Evolutionary conservation across 2,888 invertebrate species (phyloP).

Genomic region (Allygus modestus): DNA sequence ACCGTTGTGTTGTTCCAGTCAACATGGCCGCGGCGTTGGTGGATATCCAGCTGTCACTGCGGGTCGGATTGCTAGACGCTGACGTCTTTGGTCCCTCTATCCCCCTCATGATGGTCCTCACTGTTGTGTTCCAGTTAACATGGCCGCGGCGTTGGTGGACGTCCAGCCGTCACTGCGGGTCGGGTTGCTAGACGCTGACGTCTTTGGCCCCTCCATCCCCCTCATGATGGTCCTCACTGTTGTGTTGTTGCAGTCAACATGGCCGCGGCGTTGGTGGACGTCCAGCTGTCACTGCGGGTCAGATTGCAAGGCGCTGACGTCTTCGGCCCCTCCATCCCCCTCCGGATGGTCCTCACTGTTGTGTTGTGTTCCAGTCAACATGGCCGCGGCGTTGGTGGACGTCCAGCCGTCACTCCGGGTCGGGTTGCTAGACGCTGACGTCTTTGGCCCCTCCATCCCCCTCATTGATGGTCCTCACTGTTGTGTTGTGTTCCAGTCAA

Average conservation of each 20-base stretch:
- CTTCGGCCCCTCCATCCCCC: constrained; percentile 96
- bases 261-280: constrained; percentile 85
- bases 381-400: constrained; percentile 87
- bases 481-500: too few species aligned
- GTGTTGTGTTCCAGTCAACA: too few species aligned
- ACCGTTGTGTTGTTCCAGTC: too few species aligned
- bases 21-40: constrained; percentile 90
- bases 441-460: constrained; percentile 97
- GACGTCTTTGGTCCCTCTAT: constrained; percentile 97
- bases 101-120: constrained; percentile 83
- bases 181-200: constrained; percentile 95
- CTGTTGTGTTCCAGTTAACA: too few species aligned
- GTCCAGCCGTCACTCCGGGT: constrained; percentile 82
- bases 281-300: constrained; percentile 82
- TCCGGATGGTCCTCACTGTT: constrained; percentile 84
- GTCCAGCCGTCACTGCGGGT: constrained; percentile 82
- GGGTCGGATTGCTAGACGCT: constrained; percentile 92
- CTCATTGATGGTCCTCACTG: constrained; percentile 81
- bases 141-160: constrained; percentile 87
- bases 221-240: constrained; percentile 84
- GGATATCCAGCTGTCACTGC: constrained; percentile 80
- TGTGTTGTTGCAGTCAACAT: too few species aligned
- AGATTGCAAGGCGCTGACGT: constrained; percentile 96
- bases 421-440: constrained; percentile 95
- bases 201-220: constrained; percentile 97